These are phyloP conservation scores for Burhinus bistriatus DNA, from an alignment of 2,113 vertebrate genomes.

Conservation along the genomic window DNA sequence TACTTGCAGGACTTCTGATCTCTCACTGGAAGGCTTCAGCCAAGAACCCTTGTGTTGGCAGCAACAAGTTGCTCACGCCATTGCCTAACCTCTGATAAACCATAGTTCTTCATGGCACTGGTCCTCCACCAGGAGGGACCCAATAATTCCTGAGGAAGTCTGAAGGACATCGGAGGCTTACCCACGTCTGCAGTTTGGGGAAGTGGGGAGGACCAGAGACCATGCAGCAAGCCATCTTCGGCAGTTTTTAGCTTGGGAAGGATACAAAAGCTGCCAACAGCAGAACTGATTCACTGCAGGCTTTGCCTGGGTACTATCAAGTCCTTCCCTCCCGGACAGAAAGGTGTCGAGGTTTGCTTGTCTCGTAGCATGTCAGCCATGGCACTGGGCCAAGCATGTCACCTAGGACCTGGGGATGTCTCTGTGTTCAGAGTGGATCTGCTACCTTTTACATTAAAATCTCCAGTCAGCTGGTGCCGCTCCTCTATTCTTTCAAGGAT, in stretches of 20 bases:
- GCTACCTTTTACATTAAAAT: background rate
- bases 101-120: background rate
- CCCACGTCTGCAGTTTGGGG: fast-evolving
- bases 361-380: background rate
- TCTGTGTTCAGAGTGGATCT: background rate
- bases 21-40: background rate
- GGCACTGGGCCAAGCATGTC: background rate
- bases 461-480: background rate
- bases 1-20: background rate
- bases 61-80: background rate
- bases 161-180: background rate
- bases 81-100: background rate
- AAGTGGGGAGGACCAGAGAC: background rate
- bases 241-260: background rate
- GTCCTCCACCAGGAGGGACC: fast-evolving
- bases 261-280: background rate
- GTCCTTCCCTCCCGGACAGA: background rate
- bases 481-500: background rate
- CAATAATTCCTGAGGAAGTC: background rate
- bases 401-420: background rate
- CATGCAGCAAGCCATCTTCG: background rate
- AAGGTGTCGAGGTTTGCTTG: background rate
- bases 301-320: background rate
- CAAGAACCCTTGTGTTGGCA: background rate
- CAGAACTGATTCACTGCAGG: background rate